Base-by-base conservation (phyloP, 2,888 invertebrate species). In the Standfussiana lucernea region DNA sequence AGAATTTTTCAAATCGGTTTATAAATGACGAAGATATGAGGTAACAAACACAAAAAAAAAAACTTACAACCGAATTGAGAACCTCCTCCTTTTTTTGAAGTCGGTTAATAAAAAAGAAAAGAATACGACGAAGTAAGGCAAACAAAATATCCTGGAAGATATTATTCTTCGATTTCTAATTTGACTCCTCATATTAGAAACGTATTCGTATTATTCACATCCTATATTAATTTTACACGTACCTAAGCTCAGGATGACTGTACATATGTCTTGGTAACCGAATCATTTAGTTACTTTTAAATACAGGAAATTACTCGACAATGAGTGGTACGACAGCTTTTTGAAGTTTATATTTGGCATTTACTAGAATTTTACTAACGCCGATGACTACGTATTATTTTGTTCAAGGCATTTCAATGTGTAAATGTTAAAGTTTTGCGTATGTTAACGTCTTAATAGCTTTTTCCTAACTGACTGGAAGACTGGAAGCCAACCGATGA, bases 281-380 rank as follows among this genome's bases (percentile, higher is more conserved):
- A 82, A 75, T 84, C 81, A 88, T 79, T 83, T 80, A 70, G 77
- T 80, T 84, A 87, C 82, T 82, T 85, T 82, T 82, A 78, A 69
- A 87, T 79, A 79, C 88, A 89, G 88, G 88, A 88, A 88, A 88
- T 88, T 83, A 76, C 79, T 78, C 35, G 11, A 65, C 76, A 79
- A 75, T 88, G 88, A 89, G 42, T 84, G 65, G 59, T 68, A 21
- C 50, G 53, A 28, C 47, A 64, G 56, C 70, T 65, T 87, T 84
- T 74, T 72, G n/a, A 35, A 75, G 47, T 80, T 85, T 82, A 64
- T 75, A 72, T 72, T 82, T 75, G 67, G 74, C 13, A 62, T 62
- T 86, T 64, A 74, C 71, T 62, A 83, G 82, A 85, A 72, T 61
- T 42, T 64, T 75, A 40, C 45, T 56, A 50, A 70, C 7, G 3